Evolutionary conservation across 2,797 vertebrate species (phyloP).

Genomic region (Eptatretus atami): DNA sequence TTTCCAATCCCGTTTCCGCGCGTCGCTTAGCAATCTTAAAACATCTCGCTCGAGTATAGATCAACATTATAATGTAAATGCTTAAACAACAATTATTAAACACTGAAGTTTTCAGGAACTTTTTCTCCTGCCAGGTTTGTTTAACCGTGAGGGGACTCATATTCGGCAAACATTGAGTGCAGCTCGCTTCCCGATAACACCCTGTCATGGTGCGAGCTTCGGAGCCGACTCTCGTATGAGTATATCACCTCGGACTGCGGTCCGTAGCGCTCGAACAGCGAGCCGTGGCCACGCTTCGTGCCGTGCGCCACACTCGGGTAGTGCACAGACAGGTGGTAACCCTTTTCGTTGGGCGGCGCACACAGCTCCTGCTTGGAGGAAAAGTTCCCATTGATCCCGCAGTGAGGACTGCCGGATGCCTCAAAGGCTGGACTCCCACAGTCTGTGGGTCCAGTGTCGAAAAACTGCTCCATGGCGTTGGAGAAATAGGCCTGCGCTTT

Average conservation of each 20-base stretch:
- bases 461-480: conserved; percentile 2
- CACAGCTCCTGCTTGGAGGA: not conserved
- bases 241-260: not conserved
- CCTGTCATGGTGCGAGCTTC: conserved; percentile 2
- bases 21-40: no score
- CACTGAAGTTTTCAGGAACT: no score
- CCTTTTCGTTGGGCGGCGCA: not conserved
- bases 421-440: not conserved
- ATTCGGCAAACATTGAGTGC: not conserved
- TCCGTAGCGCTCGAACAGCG: not conserved
- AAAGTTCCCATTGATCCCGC: not conserved
- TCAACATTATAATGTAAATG: no score
- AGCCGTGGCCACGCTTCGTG: not conserved
- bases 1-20: no score
- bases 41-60: no score
- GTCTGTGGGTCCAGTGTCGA: conserved; percentile 21
- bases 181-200: not conserved
- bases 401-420: conserved; percentile 3
- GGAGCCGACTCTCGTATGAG: not conserved
- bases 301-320: no score
- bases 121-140: no score
- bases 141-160: not conserved
- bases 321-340: no score
- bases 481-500: conserved; percentile 4
- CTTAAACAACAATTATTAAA: no score